A percentile compares a stretch with the other conserved stretches of the same genome.
phyloP scores from a whole-genome alignment of 2,113 vertebrate species.

The Odocoileus hemionus region DNA sequence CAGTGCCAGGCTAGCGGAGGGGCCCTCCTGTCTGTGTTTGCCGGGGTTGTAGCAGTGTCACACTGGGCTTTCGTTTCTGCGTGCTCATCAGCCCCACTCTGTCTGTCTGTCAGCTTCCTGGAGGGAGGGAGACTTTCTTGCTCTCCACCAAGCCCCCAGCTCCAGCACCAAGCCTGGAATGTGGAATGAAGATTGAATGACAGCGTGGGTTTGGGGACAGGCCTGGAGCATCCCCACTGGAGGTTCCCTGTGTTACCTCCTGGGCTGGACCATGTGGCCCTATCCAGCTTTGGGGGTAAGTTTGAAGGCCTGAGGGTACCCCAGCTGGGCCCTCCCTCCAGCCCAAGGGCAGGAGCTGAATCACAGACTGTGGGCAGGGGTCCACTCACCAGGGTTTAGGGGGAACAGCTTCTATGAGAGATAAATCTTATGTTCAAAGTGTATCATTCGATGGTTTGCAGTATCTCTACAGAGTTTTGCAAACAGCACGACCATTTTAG shows the following conservation, averaged over 20 bases:
- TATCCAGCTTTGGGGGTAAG: not conserved
- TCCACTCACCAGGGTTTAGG: not conserved
- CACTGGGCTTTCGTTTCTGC: not conserved
- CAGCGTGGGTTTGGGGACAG: rapidly evolving
- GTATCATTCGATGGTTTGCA: not conserved
- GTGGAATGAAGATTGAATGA: not conserved
- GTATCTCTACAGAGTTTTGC: not conserved
- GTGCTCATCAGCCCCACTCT: not conserved
- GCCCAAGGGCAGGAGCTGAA: no score
- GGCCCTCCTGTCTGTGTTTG: not conserved
- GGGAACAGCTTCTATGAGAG: not conserved
- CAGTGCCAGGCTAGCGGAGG: rapidly evolving
- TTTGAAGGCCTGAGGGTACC: not conserved
- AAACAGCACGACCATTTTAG: not conserved
- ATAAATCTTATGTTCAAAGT: not conserved
- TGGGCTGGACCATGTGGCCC: not conserved
- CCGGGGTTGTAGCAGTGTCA: not conserved
- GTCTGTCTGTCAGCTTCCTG: no score
- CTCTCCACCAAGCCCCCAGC: not conserved
- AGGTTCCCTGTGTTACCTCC: not conserved
- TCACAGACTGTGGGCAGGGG: not conserved
- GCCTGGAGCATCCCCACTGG: rapidly evolving
- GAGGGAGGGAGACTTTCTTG: not conserved
- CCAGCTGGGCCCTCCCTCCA: not conserved
- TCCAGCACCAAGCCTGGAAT: not conserved